A percentile compares a stretch with the other conserved stretches of the same genome.
These are phyloP conservation scores for Chelidonichthys spinosus DNA, from an alignment of 2,797 vertebrate species.

Conservation along the genomic window DNA sequence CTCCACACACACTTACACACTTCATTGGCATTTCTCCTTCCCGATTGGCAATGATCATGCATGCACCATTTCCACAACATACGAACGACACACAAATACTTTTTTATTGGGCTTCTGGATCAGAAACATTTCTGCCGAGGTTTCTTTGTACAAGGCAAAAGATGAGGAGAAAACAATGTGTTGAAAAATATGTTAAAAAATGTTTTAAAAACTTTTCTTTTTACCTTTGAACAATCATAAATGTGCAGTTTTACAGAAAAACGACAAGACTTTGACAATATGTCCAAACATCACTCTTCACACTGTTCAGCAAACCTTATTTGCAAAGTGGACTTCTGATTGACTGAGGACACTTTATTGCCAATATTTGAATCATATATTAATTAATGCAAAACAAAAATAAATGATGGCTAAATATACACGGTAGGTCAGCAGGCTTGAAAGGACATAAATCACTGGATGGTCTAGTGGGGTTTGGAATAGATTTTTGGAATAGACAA, in stretches of 20 bases:
- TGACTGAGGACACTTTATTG: neutral
- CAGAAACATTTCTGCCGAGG: neutral
- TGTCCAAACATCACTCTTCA: neutral
- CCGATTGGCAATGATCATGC: conserved; percentile 31
- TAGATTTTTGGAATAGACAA: conserved; percentile 38
- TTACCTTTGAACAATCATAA: neutral
- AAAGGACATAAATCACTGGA: conserved; percentile 12
- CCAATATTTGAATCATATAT: neutral
- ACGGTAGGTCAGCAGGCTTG: neutral
- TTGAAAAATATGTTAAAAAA: neutral
- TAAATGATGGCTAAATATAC: neutral
- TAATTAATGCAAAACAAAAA: neutral
- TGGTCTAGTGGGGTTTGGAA: conserved; percentile 22
- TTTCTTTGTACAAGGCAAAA: neutral
- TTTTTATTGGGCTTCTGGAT: neutral
- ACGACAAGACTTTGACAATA: neutral
- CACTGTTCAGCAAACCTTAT: neutral
- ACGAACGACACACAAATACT: neutral
- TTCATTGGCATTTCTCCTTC: conserved; percentile 68
- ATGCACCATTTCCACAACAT: conserved; percentile 40
- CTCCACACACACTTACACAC: conserved; percentile 57
- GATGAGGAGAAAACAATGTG: neutral
- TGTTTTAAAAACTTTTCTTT: neutral
- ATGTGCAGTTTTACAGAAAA: neutral
- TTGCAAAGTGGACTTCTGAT: neutral